Base-by-base conservation (phyloP, 2,113 vertebrate species). In the Euleptes europaea region DNA sequence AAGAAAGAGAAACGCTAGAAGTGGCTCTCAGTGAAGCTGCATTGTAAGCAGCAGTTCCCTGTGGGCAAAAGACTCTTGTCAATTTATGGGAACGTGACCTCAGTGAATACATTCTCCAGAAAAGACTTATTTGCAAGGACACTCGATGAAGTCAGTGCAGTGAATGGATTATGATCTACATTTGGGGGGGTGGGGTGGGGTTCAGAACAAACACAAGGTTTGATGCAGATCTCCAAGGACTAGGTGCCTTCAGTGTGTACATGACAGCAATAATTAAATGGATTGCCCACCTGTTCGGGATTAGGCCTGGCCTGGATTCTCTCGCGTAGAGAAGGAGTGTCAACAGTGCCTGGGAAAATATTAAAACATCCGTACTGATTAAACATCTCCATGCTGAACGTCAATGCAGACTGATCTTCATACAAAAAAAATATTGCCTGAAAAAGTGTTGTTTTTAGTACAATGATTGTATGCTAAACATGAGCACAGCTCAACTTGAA, bases 241-340 rank as follows among this genome's bases (percentile, higher is more conserved):
- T 33, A 51, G 57, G 1, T 19, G 15, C 31, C 31, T 3, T 33
- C 19, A 47, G 1, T 60, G 13, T 17, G 7, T 26, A 12, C 26
- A 49, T 72, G 21, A 35, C 2, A 38, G n/a, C 19, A 19, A 1
- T 23, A 86, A 57, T 42, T 51, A 54, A 47, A 35, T 38, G 60
- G 31, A 13, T 88, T 86, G 90, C 81, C n/a, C 93, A 99, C 98
- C 97, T 98, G 96, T 63, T 98, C 96, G 66, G 98, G 98, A 87
- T 99, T 93, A 54, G 97, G 95, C 28, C 89, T 96, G 76, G 97
- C 97, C 95, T 98, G 96, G 87, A 99, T 99, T 92, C 98, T 96
- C 71, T 95, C 98, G 79, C 95, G 96, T 84, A 99, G 94, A 54
- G 98, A 99, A 33, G 98, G 98, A 1, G 98, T 99, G 72, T 99